A percentile compares a stretch with the other conserved stretches of the same genome.
These are phyloP conservation scores for Pempheris klunzingeri DNA, from an alignment of 2,797 vertebrate genomes.

Conservation along the genomic window DNA sequence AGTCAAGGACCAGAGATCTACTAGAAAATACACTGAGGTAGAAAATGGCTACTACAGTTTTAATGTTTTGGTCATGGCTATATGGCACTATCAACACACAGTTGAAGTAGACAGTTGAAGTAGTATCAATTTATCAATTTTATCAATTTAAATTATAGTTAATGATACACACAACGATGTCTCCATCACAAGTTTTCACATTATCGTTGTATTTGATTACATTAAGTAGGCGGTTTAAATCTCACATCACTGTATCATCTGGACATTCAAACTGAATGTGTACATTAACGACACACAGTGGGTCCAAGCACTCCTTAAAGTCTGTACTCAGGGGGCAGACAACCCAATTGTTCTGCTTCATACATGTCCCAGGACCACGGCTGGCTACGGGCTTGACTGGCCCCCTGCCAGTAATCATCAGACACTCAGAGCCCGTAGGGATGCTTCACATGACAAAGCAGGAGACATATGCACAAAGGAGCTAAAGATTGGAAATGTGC, in stretches of 20 bases:
- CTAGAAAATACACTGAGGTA: background rate
- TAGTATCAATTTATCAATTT: too few relatives aligned
- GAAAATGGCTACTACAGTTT: background rate
- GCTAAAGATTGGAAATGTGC: background rate
- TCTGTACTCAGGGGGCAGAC: background rate
- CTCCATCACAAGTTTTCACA: background rate
- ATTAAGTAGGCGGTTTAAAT: background rate
- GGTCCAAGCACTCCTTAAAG: constrained; percentile 7
- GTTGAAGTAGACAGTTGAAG: background rate
- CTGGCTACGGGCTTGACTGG: constrained; percentile 2
- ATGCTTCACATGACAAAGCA: constrained; percentile 42
- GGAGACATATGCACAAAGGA: constrained; percentile 7
- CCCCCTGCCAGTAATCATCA: constrained; percentile 27
- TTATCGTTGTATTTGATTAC: background rate
- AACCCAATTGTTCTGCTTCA: constrained; percentile 10
- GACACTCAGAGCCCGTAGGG: constrained; percentile 11
- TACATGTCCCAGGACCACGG: constrained; percentile 4
- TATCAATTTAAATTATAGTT: too few relatives aligned
- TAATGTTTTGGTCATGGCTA: background rate
- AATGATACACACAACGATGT: too few relatives aligned
- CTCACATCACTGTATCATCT: background rate
- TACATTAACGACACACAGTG: background rate
- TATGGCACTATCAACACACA: background rate
- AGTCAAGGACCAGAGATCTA: background rate
- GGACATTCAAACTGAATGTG: background rate